Base-by-base conservation (phyloP, 2,113 vertebrate genomes). In the Odontophorus gujanensis region DNA sequence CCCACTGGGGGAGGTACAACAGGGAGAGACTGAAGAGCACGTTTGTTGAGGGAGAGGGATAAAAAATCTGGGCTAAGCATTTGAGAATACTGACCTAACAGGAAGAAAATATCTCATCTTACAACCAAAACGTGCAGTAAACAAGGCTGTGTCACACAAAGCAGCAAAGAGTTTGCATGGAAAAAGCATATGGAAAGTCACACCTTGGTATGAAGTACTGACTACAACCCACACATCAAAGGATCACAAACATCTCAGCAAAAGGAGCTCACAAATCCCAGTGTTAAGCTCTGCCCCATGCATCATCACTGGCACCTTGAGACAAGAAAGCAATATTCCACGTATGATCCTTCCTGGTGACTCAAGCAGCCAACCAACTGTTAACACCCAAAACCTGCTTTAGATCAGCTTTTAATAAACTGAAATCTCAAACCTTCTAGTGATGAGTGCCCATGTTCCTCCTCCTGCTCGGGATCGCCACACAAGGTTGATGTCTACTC, bases 201-300 rank as follows among this genome's bases (percentile, higher is more conserved):
- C 3, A 28, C 13, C 63, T 0, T 28, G 28, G 2, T 9, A 36
- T 0, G 1, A 50, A 66, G 3, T 28, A 26, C 5, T 9, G 3
- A 2, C 63, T 50, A 22, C 36, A 85, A 21, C 1, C 43, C 6
- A 1, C 1, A 24, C 17, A 28, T n/a, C 17, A 14, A 32, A 47
- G 17, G 30, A 3, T 32, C 40, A 6, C 61, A 68, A 11, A 32
- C 20, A 13, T 11, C 26, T 66, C 67, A 30, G 36, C 34, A 13
- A 1, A 25, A 47, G 1, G 59, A 25, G 19, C 21, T 13, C 42
- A 22, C n/a, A 8, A 0, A 7, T 1, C 42, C 2, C 22, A 8
- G 25, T 0, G 0, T 0, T 75, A 30, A 26, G 40, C 12, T 65
- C 83, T 42, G 43, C 32, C 66, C 4, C 34, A 32, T 13, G 1